Conservation (phyloP, 2,113 vertebrate genomes). For the Delphinapterus leucas region DNA sequence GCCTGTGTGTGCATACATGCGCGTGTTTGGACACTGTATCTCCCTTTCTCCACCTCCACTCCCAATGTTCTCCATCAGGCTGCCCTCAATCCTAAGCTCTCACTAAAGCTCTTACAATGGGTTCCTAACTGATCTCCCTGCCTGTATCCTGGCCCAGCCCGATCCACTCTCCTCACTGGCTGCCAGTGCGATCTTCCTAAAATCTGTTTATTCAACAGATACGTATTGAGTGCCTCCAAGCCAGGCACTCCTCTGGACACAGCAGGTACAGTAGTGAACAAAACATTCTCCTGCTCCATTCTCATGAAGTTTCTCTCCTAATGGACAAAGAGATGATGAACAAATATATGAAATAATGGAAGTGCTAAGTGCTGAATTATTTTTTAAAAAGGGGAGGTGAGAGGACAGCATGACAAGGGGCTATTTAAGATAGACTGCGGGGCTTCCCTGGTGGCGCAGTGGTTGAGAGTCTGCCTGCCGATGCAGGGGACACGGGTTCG, state of each 20-base stretch:
- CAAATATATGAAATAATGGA: background rate
- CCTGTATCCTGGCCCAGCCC: background rate
- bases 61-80: background rate
- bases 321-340: background rate
- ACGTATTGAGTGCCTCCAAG: background rate
- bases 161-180: background rate
- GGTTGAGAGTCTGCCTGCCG: too few relatives aligned
- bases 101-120: background rate
- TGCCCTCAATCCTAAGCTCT: background rate
- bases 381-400: background rate
- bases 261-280: background rate
- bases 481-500: too few relatives aligned
- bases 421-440: slow-evolving; percentile 51
- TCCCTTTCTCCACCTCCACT: background rate
- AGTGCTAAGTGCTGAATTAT: background rate
- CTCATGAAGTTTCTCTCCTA: background rate
- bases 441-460: background rate
- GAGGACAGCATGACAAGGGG: slow-evolving; percentile 25
- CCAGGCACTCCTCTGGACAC: background rate
- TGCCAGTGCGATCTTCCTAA: background rate
- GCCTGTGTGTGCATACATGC: background rate
- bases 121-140: background rate
- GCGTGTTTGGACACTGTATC: background rate
- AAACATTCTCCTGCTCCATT: background rate
- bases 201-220: background rate